These are phyloP conservation scores for Drosophila erecta DNA, from an alignment of 1,140 invertebrate species.

Conservation along the genomic window DNA sequence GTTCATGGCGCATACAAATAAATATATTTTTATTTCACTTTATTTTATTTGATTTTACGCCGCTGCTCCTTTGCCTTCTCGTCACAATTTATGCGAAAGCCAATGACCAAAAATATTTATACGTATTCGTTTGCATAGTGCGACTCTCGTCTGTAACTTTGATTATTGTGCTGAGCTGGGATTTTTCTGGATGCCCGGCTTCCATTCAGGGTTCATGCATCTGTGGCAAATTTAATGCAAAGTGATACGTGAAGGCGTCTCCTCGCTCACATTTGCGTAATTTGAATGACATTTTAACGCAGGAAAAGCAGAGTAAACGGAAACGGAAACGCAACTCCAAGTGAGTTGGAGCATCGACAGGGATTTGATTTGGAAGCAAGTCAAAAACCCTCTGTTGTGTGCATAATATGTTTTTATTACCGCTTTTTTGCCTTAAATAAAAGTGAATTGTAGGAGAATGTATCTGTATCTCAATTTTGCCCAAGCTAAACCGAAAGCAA, in stretches of 20 bases:
- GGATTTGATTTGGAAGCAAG: conserved; percentile 8
- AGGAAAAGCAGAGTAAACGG: conserved; percentile 20
- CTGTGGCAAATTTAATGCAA: conserved; percentile 53
- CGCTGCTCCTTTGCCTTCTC: conserved; percentile 18
- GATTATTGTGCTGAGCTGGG: conserved; percentile 56
- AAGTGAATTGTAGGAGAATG: neutral
- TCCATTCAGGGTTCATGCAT: conserved; percentile 45
- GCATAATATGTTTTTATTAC: neutral
- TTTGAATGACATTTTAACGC: conserved; percentile 48
- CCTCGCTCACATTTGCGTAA: conserved; percentile 38
- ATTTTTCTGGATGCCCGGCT: conserved; percentile 30
- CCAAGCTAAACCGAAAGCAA: too few relatives aligned
- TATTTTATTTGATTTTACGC: conserved; percentile 61
- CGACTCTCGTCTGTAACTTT: conserved; percentile 45
- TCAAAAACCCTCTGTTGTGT: too few relatives aligned
- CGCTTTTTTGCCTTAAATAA: neutral
- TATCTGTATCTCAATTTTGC: too few relatives aligned
- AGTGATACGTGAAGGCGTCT: conserved; percentile 41
- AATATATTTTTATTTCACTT: conserved; percentile 57
- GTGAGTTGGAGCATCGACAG: conserved; percentile 8
- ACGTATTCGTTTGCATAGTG: neutral
- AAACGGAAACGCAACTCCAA: conserved; percentile 14
- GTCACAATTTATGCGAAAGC: conserved; percentile 58
- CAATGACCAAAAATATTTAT: conserved; percentile 48
- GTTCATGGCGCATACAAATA: conserved; percentile 74